These are phyloP conservation scores for Leptura quadrifasciata DNA, from an alignment of 2,888 invertebrate species.

Conservation along the genomic window DNA sequence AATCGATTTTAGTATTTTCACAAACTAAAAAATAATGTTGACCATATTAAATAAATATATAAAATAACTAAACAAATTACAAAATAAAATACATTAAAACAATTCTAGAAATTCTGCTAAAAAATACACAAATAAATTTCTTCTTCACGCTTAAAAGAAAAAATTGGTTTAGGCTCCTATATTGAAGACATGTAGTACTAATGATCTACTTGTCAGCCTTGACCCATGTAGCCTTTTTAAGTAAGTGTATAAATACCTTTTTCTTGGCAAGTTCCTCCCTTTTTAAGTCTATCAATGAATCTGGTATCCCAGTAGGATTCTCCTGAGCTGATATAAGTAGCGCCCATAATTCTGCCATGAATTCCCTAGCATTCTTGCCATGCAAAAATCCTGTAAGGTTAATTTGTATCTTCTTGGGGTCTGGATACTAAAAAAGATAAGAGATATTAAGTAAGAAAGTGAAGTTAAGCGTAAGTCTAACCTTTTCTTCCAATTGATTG, in stretches of 20 bases:
- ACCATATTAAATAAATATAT: background rate
- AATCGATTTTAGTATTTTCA: background rate
- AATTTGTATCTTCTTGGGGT: constrained; percentile 99
- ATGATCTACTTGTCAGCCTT: background rate
- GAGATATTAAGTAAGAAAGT: background rate
- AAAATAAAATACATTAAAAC: too few relatives aligned
- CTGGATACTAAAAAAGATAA: constrained; percentile 85
- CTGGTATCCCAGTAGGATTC: constrained; percentile 96
- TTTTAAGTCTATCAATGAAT: constrained; percentile 94
- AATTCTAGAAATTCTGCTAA: too few relatives aligned
- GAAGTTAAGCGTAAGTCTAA: constrained; percentile 70
- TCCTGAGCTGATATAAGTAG: constrained; percentile 96
- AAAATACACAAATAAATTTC: too few relatives aligned
- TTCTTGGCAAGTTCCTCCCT: constrained; percentile 96
- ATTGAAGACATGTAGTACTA: too few relatives aligned
- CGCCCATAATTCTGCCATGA: constrained; percentile 99
- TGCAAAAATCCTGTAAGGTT: constrained; percentile 99
- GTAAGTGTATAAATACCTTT: constrained; percentile 77
- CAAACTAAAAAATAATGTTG: background rate
- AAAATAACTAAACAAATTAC: too few relatives aligned
- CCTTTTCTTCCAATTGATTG: constrained; percentile 97
- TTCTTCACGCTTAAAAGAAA: background rate
- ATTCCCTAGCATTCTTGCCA: constrained; percentile 96
- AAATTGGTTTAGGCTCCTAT: too few relatives aligned
- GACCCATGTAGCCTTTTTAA: background rate